Evolutionary conservation across 2,113 vertebrate species (phyloP).

Genomic region (Symphodus melops): DNA sequence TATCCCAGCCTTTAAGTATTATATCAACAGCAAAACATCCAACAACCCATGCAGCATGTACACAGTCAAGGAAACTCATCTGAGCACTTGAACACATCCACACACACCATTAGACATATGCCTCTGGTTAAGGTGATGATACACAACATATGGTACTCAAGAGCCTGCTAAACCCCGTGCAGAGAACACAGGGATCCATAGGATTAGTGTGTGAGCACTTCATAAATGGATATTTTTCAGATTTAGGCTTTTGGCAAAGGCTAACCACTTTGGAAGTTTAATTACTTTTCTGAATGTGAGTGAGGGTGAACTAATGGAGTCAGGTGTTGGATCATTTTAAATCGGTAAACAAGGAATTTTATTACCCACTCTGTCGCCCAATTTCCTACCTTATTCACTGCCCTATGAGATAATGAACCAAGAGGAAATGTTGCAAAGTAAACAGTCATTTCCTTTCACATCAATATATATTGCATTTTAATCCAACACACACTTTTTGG

Average conservation of each 20-base stretch:
- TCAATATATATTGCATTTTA: no score
- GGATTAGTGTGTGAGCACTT: conserved; percentile 42
- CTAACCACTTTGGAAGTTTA: conserved; percentile 52
- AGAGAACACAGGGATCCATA: conserved; percentile 25
- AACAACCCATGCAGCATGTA: conserved; percentile 31
- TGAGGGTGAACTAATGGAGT: conserved; percentile 41
- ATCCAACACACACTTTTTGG: no score
- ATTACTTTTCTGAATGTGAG: conserved; percentile 56
- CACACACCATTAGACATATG: conserved; percentile 60
- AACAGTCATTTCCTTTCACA: no score
- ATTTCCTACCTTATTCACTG: no score
- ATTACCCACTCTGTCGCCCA: no score
- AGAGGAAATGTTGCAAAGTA: no score
- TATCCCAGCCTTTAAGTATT: conserved; percentile 38
- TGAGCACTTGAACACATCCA: conserved; percentile 26
- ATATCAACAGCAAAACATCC: conserved; percentile 43
- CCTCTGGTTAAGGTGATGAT: conserved; percentile 70
- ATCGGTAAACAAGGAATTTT: no score
- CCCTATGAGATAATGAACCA: no score
- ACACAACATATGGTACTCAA: conserved; percentile 67
- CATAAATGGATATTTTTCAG: conserved; percentile 31
- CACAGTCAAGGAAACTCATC: conserved; percentile 39
- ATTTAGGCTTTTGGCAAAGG: conserved; percentile 34
- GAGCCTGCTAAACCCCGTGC: conserved; percentile 43
- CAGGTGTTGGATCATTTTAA: conserved; percentile 31